Percentiles rank a stretch among this genome's conserved stretches.
Evolutionary conservation across 2,113 vertebrate genomes (phyloP).

Genomic region (Orthonyx spaldingii): DNA sequence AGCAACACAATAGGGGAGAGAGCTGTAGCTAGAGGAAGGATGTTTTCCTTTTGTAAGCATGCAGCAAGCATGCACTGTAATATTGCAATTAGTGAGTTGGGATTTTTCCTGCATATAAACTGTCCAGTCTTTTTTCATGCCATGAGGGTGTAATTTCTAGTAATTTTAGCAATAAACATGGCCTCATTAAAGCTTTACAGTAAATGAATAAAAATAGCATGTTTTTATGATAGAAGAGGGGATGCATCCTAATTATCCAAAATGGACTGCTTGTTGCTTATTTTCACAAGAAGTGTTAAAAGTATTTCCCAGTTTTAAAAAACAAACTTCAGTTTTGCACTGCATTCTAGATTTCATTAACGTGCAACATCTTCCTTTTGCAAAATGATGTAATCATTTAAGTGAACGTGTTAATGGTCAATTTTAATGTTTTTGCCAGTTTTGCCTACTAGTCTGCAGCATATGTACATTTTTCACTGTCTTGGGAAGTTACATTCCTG

Average conservation of each 20-base stretch:
- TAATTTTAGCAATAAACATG: not conserved
- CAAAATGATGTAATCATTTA: not conserved
- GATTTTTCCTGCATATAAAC: not conserved
- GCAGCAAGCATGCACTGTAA: not conserved
- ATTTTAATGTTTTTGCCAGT: slow-evolving; percentile 76
- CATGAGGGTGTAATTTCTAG: not conserved
- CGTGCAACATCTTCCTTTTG: not conserved
- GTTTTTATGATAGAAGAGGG: not conserved
- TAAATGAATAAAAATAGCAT: not conserved
- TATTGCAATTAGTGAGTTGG: not conserved
- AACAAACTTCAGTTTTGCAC: not conserved
- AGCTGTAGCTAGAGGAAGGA: not conserved
- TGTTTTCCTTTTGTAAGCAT: not conserved
- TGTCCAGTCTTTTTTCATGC: not conserved
- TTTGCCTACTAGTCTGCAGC: slow-evolving; percentile 95
- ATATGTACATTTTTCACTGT: slow-evolving; percentile 92
- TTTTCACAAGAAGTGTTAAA: not conserved
- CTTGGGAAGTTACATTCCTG: slow-evolving; percentile 96
- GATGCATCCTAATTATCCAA: not conserved
- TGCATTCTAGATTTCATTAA: not conserved
- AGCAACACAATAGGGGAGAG: not conserved
- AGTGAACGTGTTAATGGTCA: not conserved
- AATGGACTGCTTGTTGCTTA: not conserved
- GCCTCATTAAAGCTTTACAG: not conserved
- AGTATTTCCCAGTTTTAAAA: not conserved